Percentiles rank a stretch among this genome's conserved stretches.
These are phyloP conservation scores for Corythornis madagascariensis DNA, from an alignment of 2,113 vertebrate species.

Conservation along the genomic window DNA sequence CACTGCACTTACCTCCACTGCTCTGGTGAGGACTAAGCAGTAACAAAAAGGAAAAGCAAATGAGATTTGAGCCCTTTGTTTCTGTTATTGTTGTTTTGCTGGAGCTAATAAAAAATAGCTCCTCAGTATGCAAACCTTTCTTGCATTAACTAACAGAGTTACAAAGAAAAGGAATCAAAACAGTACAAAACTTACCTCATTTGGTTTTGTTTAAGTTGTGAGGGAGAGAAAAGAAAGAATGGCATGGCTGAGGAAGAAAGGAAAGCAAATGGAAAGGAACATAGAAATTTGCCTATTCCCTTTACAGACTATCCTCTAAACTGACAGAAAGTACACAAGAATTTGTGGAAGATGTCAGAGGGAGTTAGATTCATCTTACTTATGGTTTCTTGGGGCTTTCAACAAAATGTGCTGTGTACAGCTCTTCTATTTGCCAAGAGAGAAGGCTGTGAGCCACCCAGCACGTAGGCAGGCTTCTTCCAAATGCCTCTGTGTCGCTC, in stretches of 20 bases:
- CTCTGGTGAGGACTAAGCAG: neutral
- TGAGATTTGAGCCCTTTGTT: neutral
- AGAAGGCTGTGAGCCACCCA: neutral
- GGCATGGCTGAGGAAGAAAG: neutral
- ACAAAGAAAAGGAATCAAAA: neutral
- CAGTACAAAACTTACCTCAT: neutral
- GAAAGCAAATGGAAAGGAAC: neutral
- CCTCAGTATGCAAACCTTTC: neutral
- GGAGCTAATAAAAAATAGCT: neutral
- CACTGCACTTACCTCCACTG: neutral
- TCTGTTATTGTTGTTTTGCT: neutral
- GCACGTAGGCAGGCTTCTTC: neutral
- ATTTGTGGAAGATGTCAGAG: neutral
- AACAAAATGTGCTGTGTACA: neutral
- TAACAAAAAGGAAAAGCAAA: neutral
- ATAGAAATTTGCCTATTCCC: neutral
- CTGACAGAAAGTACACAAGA: neutral
- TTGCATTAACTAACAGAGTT: neutral
- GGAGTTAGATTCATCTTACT: neutral
- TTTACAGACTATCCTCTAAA: neutral
- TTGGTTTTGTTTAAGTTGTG: neutral
- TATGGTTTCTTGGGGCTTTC: neutral
- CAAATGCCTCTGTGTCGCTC: neutral
- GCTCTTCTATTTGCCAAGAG: neutral
- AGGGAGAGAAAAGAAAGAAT: neutral